Evolutionary conservation across 2,888 invertebrate species (phyloP).

Genomic region (Amphipyra berbera): DNA sequence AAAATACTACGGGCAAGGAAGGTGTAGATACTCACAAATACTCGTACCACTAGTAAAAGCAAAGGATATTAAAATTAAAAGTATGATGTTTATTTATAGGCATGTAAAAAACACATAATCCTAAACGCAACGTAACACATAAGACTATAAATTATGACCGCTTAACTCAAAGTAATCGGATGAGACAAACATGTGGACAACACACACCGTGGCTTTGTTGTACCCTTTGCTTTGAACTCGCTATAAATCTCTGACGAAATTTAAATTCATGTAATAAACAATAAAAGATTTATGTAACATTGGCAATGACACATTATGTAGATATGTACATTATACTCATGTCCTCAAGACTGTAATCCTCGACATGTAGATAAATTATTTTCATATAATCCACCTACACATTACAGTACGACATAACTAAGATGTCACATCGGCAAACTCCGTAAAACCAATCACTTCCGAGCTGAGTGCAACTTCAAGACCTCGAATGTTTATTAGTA

Average conservation of each 20-base stretch:
- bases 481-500: too few species aligned
- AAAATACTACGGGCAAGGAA: background rate
- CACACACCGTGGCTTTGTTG: slow-evolving; percentile 54
- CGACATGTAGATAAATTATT: background rate
- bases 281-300: slow-evolving; percentile 31
- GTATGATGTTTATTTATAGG: slow-evolving; percentile 46
- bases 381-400: background rate
- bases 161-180: slow-evolving; percentile 55
- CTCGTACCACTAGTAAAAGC: slow-evolving; percentile 8
- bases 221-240: slow-evolving; percentile 48
- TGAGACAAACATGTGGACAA: slow-evolving; percentile 61
- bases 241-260: slow-evolving; percentile 55
- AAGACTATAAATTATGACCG: slow-evolving; percentile 55
- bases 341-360: slow-evolving; percentile 26
- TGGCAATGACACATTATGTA: slow-evolving; percentile 17
- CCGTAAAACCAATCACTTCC: too few species aligned
- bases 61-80: slow-evolving; percentile 34
- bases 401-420: too few species aligned
- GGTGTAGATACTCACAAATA: background rate
- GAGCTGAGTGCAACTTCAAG: too few species aligned
- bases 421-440: too few species aligned
- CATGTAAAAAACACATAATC: slow-evolving; percentile 36
- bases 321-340: slow-evolving; percentile 11
- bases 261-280: slow-evolving; percentile 48
- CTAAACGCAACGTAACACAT: slow-evolving; percentile 39